Evolutionary conservation across 2,797 vertebrate species (phyloP).

Genomic region (Triplophysa yarkandensis): DNA sequence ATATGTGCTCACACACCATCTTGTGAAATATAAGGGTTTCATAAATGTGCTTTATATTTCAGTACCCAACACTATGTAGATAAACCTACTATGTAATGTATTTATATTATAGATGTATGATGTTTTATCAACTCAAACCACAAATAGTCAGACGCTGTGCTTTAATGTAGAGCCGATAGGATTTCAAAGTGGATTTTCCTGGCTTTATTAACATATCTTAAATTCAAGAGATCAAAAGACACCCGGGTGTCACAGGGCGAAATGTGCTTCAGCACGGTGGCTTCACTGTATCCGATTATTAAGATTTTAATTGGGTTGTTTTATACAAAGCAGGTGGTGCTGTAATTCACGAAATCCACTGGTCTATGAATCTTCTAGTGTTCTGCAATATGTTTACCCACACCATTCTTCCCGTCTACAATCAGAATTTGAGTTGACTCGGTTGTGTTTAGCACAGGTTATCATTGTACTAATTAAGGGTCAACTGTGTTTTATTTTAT

Average conservation of each 20-base stretch:
- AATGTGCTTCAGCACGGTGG: slow-evolving; percentile 15
- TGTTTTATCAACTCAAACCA: neutral
- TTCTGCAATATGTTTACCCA: slow-evolving; percentile 45
- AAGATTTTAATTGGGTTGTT: slow-evolving; percentile 68
- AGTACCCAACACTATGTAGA: neutral
- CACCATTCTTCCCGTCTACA: slow-evolving; percentile 17
- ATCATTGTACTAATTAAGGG: slow-evolving; percentile 30
- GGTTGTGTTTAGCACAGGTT: neutral
- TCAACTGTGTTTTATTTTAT: slow-evolving; percentile 39
- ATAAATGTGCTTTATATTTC: too few species aligned
- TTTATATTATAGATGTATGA: neutral
- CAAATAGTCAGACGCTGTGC: neutral
- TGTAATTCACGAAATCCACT: slow-evolving; percentile 59
- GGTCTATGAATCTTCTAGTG: slow-evolving; percentile 62
- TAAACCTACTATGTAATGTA: neutral
- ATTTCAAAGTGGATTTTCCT: slow-evolving; percentile 58
- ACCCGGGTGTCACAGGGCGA: slow-evolving; percentile 37
- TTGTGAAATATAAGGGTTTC: too few species aligned
- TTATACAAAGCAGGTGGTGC: slow-evolving; percentile 58
- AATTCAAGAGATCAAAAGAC: slow-evolving; percentile 39
- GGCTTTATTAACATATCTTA: slow-evolving; percentile 64
- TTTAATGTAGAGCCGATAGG: slow-evolving; percentile 49
- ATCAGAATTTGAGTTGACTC: slow-evolving; percentile 31
- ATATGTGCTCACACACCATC: neutral
- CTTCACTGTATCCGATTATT: slow-evolving; percentile 32